Evolutionary conservation across 2,797 vertebrate species (phyloP).

Genomic region (Pterois miles): DNA sequence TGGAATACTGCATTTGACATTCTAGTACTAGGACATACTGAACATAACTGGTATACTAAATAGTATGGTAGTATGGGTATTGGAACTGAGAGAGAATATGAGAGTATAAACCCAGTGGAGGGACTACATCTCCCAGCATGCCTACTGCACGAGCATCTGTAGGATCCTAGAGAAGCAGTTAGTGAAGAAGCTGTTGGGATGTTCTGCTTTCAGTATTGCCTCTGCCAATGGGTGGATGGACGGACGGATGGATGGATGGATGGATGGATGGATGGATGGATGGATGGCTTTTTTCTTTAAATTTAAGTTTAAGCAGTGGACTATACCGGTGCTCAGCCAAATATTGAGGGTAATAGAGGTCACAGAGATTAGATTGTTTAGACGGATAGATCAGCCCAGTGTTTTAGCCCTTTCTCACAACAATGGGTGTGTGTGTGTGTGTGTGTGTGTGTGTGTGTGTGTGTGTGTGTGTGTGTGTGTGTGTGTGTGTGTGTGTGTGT

Average conservation of each 20-base stretch:
- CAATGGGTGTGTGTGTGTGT: conserved; percentile 21
- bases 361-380: conserved; percentile 34
- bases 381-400: conserved; percentile 31
- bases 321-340: background rate
- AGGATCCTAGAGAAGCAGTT: background rate
- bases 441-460: conserved; percentile 15
- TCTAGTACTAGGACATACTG: too few species aligned
- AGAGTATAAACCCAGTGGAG: background rate
- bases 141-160: fast-evolving
- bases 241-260: background rate
- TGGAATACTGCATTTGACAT: too few species aligned
- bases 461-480: conserved; percentile 28
- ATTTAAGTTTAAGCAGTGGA: background rate
- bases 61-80: too few species aligned
- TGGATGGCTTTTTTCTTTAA: background rate
- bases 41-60: background rate
- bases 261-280: background rate
- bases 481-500: conserved; percentile 25
- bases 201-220: background rate
- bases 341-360: conserved; percentile 43
- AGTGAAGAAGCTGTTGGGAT: background rate
- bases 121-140: background rate
- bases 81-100: background rate
- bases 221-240: background rate
- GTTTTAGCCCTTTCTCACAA: conserved; percentile 32